Conservation (phyloP, 2,113 vertebrate species). For the Alectura lathami region DNA sequence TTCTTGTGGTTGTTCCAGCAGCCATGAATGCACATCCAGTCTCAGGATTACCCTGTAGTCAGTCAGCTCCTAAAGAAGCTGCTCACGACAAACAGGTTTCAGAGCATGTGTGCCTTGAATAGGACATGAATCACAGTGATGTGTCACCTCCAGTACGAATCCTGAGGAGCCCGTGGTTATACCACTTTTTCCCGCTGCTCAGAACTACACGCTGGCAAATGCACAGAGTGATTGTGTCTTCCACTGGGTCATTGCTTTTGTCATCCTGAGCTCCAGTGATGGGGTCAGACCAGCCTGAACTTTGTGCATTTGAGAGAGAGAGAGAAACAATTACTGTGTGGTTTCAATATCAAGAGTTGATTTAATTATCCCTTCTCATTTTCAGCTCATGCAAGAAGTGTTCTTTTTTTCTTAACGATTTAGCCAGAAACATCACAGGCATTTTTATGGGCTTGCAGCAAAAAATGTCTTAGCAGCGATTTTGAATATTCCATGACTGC, state of each 20-base stretch:
- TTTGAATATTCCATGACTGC: not conserved
- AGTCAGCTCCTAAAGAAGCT: not conserved
- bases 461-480: not conserved
- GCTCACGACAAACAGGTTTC: not conserved
- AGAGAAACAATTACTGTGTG: not conserved
- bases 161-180: not conserved
- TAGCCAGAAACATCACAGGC: not conserved
- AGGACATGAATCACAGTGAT: not conserved
- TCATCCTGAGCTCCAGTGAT: not conserved
- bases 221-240: not conserved
- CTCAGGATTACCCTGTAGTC: not conserved
- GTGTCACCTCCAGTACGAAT: not conserved
- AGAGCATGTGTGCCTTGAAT: accelerated
- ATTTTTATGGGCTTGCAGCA: not conserved
- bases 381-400: constrained; percentile 17
- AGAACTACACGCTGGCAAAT: not conserved
- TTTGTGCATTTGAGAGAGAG: not conserved
- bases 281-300: not conserved
- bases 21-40: not conserved
- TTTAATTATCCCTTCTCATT: constrained; percentile 35
- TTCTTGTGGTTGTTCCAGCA: not conserved
- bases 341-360: not conserved
- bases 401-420: not conserved
- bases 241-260: not conserved
- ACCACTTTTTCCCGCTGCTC: not conserved